Evolutionary conservation across 2,113 vertebrate genomes (phyloP).

Genomic region (Nyctibius bracteatus): DNA sequence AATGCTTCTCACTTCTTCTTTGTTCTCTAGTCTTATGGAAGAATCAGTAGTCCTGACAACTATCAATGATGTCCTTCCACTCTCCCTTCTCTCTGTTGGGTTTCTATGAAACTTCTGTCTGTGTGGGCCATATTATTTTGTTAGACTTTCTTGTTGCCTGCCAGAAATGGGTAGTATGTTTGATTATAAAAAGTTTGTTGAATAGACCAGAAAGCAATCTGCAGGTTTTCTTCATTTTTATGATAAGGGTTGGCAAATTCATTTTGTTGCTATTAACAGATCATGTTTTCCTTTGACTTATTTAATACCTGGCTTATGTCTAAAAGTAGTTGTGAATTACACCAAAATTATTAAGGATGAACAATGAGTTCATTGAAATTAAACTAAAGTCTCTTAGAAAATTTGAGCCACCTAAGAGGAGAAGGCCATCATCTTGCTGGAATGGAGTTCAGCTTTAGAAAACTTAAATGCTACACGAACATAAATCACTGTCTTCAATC

Average conservation of each 20-base stretch:
- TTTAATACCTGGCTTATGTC: not conserved
- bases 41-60: conserved; percentile 19
- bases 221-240: not conserved
- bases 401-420: not conserved
- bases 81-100: not conserved
- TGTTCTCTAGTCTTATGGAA: conserved; percentile 37
- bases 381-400: not conserved
- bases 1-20: conserved; percentile 40
- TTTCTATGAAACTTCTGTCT: not conserved
- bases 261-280: not conserved
- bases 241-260: not conserved
- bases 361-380: not conserved
- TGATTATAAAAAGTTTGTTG: not conserved
- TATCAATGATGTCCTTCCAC: not conserved
- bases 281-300: not conserved
- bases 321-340: not conserved
- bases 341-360: not conserved
- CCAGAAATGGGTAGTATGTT: not conserved
- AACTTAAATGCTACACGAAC: not conserved
- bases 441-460: not conserved
- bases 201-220: not conserved
- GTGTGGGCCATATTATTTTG: not conserved
- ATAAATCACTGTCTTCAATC: not conserved
- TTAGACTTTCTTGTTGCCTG: not conserved
- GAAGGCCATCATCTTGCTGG: not conserved